phyloP scores from a whole-genome alignment of 1,140 invertebrate genomes.

The Bombus huntii region DNA sequence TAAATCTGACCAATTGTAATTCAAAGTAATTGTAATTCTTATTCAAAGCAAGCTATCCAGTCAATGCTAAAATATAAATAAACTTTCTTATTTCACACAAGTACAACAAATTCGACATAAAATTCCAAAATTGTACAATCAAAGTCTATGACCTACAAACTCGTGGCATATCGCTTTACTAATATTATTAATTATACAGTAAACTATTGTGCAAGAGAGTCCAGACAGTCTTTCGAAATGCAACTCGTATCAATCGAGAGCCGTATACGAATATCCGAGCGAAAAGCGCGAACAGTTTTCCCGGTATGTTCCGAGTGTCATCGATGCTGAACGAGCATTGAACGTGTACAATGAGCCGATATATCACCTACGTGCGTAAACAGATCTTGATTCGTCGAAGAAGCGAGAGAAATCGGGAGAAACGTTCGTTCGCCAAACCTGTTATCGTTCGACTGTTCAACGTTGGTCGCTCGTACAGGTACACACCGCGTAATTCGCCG shows the following conservation, averaged over 20 bases:
- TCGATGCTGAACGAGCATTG: neutral
- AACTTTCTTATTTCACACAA: too few relatives aligned
- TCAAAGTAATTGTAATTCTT: too few relatives aligned
- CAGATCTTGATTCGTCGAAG: neutral
- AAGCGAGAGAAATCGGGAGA: constrained; percentile 14
- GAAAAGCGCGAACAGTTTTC: neutral
- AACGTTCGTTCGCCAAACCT: neutral
- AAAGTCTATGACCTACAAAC: neutral
- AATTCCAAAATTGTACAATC: neutral
- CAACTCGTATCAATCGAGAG: neutral
- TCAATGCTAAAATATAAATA: too few relatives aligned
- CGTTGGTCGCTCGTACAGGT: neutral
- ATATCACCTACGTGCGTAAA: neutral
- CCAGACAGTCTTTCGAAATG: neutral
- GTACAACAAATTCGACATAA: too few relatives aligned
- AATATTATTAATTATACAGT: neutral
- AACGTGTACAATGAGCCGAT: neutral
- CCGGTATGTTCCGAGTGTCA: neutral
- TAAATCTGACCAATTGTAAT: too few relatives aligned
- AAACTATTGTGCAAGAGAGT: neutral
- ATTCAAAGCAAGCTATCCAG: too few relatives aligned
- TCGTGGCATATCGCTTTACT: neutral
- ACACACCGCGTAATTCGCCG: neutral
- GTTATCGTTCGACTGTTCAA: neutral
- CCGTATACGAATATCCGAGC: neutral